phyloP scores from a whole-genome alignment of 2,888 invertebrate genomes.

The Iselma pallidipennis region DNA sequence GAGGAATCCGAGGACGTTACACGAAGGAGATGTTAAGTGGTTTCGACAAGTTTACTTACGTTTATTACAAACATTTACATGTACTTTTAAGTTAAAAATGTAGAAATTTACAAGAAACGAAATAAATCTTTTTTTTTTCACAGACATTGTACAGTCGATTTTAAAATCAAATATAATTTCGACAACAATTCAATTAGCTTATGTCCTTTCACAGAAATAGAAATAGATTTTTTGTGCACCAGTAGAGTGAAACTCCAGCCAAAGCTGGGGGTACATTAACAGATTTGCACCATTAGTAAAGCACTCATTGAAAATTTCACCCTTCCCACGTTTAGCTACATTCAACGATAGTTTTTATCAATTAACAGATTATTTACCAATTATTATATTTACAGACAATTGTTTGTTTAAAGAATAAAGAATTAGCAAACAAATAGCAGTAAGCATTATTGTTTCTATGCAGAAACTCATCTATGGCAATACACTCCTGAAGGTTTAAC shows the following conservation, averaged over 20 bases:
- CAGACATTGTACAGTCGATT: background rate
- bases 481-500: background rate
- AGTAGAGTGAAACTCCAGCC: background rate
- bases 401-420: too few relatives aligned
- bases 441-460: too few relatives aligned
- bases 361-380: too few relatives aligned
- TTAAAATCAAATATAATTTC: background rate
- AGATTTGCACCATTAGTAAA: background rate
- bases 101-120: background rate
- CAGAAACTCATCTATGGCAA: background rate
- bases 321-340: background rate
- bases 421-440: too few relatives aligned
- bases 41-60: constrained; percentile 47
- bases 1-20: constrained; percentile 36
- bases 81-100: constrained; percentile 1
- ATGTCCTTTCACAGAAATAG: background rate
- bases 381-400: too few relatives aligned
- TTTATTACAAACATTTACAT: constrained; percentile 37
- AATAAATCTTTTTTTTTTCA: too few relatives aligned
- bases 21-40: constrained; percentile 45
- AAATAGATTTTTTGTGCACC: background rate
- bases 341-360: too few relatives aligned
- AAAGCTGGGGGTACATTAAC: background rate
- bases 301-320: background rate
- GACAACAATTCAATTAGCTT: background rate